These are phyloP conservation scores for Sesia apiformis DNA, from an alignment of 2,888 invertebrate genomes.

Conservation along the genomic window DNA sequence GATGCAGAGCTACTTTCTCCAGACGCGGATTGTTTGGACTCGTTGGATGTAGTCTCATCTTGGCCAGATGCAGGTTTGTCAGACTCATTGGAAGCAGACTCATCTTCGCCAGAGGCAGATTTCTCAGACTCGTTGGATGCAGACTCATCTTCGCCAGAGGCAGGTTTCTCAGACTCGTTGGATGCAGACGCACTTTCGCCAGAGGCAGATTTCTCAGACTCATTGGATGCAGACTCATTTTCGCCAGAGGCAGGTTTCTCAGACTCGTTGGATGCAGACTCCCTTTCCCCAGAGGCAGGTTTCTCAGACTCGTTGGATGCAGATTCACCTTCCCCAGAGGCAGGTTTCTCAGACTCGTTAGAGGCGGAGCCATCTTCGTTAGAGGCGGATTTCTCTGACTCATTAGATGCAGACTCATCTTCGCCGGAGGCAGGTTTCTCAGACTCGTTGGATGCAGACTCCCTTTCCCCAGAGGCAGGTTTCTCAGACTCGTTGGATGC, in stretches of 20 bases:
- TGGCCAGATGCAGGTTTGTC: neutral
- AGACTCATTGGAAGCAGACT: neutral
- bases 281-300: neutral
- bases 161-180: neutral
- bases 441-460: neutral
- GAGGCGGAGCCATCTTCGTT: neutral
- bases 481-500: neutral
- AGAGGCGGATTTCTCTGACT: neutral
- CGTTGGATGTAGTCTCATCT: neutral
- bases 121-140: neutral
- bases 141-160: neutral
- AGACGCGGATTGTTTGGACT: neutral
- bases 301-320: neutral
- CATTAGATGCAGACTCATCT: neutral
- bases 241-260: neutral
- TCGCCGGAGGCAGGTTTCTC: neutral
- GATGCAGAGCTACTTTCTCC: neutral
- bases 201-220: neutral
- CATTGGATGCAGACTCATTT: neutral
- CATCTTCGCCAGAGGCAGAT: neutral
- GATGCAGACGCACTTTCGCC: neutral
- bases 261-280: neutral
- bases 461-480: neutral
- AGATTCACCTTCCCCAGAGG: neutral
- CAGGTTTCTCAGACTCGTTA: neutral